phyloP scores from a whole-genome alignment of 2,797 vertebrate genomes.

The Coreius guichenoti region DNA sequence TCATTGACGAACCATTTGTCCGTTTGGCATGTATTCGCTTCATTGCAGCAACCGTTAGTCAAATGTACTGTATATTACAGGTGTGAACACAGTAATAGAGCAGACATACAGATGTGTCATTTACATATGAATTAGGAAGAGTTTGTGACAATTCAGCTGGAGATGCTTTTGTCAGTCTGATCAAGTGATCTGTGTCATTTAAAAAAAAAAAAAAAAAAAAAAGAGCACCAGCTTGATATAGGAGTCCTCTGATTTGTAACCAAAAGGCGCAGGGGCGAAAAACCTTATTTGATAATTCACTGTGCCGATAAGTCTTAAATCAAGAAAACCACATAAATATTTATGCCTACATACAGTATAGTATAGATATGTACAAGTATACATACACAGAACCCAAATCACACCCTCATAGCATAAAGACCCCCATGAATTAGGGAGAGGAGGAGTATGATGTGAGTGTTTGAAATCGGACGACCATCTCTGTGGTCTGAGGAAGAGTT shows the following conservation, averaged over 20 bases:
- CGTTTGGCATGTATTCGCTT: slow-evolving; percentile 32
- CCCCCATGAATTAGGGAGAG: slow-evolving; percentile 29
- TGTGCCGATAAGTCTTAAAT: slow-evolving; percentile 40
- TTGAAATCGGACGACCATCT: slow-evolving; percentile 39
- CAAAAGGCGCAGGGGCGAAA: slow-evolving; percentile 21
- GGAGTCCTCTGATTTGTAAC: slow-evolving; percentile 47
- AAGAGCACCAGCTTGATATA: slow-evolving; percentile 53
- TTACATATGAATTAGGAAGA: slow-evolving; percentile 36
- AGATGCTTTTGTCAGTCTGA: slow-evolving; percentile 41
- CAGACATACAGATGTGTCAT: slow-evolving; percentile 29
- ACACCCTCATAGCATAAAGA: slow-evolving; percentile 44
- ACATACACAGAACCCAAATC: slow-evolving; percentile 57
- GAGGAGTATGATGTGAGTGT: slow-evolving; percentile 25
- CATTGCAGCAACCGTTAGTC: not conserved
- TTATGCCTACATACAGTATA: slow-evolving; percentile 38
- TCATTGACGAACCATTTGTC: slow-evolving; percentile 12
- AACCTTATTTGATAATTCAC: slow-evolving; percentile 11
- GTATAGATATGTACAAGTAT: slow-evolving; percentile 53
- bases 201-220: slow-evolving; percentile 1
- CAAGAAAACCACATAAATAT: slow-evolving; percentile 56
- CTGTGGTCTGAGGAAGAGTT: slow-evolving; percentile 46
- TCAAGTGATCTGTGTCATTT: slow-evolving; percentile 31
- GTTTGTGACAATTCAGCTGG: slow-evolving; percentile 23
- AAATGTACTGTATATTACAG: not conserved
- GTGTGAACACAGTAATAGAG: slow-evolving; percentile 28